Conservation (phyloP, 2,797 vertebrate genomes). For the Myotis pilosus region DNA sequence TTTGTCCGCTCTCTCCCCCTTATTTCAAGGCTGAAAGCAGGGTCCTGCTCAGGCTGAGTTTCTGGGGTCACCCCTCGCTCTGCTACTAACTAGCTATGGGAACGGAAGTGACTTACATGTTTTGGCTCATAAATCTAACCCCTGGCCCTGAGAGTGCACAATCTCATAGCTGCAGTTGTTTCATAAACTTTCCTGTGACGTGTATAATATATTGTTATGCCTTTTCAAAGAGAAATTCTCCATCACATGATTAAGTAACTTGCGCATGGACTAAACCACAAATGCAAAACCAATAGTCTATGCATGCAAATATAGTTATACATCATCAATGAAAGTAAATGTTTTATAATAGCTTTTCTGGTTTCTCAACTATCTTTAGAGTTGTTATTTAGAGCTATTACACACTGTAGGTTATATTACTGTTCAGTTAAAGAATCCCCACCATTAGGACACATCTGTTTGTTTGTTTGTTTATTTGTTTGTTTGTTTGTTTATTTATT, state of each 20-base stretch:
- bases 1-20: too few species aligned
- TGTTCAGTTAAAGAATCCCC: constrained; percentile 34
- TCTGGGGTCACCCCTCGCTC: background rate
- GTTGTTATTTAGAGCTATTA: background rate
- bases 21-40: background rate
- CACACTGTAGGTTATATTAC: constrained; percentile 51
- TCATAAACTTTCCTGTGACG: background rate
- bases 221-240: background rate
- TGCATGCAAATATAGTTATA: background rate
- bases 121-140: background rate
- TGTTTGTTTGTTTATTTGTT: background rate
- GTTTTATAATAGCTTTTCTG: background rate
- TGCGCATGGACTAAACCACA: background rate
- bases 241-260: background rate
- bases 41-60: background rate
- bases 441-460: constrained; percentile 37
- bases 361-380: constrained; percentile 57
- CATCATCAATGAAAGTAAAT: background rate
- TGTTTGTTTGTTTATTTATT: background rate
- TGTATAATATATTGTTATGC: background rate
- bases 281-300: background rate
- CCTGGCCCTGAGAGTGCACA: background rate
- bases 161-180: background rate
- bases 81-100: background rate
- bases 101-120: background rate